phyloP scores from a whole-genome alignment of 2,113 vertebrate genomes.

The Xerus inauris region DNA sequence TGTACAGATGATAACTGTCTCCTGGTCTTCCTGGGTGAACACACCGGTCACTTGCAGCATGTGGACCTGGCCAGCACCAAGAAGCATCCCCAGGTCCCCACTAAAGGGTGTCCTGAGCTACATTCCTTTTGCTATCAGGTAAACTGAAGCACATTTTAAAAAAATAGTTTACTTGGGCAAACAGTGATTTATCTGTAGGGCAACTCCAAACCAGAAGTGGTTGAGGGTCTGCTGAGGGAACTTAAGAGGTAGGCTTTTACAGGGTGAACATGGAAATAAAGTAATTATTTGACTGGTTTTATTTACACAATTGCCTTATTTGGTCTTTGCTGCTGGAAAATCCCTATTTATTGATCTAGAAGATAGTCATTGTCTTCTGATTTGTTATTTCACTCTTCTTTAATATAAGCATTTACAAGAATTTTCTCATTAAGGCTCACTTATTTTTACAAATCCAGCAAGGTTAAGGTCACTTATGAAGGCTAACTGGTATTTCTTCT shows the following conservation, averaged over 20 bases:
- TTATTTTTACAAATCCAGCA: neutral
- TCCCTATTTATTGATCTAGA: neutral
- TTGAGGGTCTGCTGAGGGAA: neutral
- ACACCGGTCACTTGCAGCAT: conserved; percentile 91
- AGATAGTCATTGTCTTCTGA: neutral
- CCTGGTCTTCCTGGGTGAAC: conserved; percentile 92
- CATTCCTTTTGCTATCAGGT: conserved; percentile 83
- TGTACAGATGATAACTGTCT: conserved; percentile 94
- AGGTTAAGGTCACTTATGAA: neutral
- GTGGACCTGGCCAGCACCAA: conserved; percentile 93
- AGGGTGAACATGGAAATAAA: neutral
- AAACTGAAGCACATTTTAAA: neutral
- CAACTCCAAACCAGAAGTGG: neutral
- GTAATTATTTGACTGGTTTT: neutral
- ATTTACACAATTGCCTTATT: neutral
- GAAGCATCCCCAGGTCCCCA: conserved; percentile 90
- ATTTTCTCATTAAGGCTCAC: neutral
- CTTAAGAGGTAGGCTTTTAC: neutral
- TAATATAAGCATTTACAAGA: neutral
- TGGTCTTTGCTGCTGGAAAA: neutral
- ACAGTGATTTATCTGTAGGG: neutral
- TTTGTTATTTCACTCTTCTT: neutral
- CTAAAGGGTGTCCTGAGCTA: conserved; percentile 93
- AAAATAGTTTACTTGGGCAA: neutral
- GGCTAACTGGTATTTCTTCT: neutral